phyloP scores from a whole-genome alignment of 2,888 invertebrate genomes.

The Caenorhabditis sp. region DNA sequence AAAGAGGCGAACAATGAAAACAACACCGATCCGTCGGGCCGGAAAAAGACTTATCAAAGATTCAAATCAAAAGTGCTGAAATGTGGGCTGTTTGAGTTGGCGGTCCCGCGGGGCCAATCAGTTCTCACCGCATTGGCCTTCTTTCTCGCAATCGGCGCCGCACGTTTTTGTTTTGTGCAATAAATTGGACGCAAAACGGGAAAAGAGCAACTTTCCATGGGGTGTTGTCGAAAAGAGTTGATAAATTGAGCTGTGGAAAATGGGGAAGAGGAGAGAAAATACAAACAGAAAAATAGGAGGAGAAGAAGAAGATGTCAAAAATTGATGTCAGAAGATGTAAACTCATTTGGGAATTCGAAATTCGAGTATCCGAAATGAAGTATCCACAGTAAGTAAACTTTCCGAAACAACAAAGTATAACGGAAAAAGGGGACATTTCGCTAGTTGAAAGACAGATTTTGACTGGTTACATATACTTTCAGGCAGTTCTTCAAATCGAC shows the following conservation, averaged over 20 bases:
- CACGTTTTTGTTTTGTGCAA: slow-evolving; percentile 47
- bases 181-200: slow-evolving; percentile 56
- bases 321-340: slow-evolving; percentile 23
- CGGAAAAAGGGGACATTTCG: background rate
- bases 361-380: slow-evolving; percentile 27
- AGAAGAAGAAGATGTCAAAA: slow-evolving; percentile 46
- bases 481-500: slow-evolving; percentile 75
- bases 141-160: slow-evolving; percentile 5
- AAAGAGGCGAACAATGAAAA: slow-evolving; percentile 32
- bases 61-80: slow-evolving; percentile 58
- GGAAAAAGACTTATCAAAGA: slow-evolving; percentile 26
- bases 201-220: slow-evolving; percentile 44
- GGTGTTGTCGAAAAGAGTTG: slow-evolving; percentile 47
- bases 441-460: too few species aligned
- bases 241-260: slow-evolving; percentile 48
- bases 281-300: slow-evolving; percentile 5
- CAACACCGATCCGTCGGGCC: slow-evolving; percentile 1
- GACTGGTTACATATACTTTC: slow-evolving; percentile 33
- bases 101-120: slow-evolving; percentile 50
- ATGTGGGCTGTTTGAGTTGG: slow-evolving; percentile 30
- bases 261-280: background rate
- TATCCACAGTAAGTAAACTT: background rate
- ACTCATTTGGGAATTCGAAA: slow-evolving; percentile 56
- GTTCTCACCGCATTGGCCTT: slow-evolving; percentile 26
- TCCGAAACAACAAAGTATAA: background rate